These are phyloP conservation scores for Brachypteracias leptosomus DNA, from an alignment of 2,113 vertebrate genomes.

Conservation along the genomic window DNA sequence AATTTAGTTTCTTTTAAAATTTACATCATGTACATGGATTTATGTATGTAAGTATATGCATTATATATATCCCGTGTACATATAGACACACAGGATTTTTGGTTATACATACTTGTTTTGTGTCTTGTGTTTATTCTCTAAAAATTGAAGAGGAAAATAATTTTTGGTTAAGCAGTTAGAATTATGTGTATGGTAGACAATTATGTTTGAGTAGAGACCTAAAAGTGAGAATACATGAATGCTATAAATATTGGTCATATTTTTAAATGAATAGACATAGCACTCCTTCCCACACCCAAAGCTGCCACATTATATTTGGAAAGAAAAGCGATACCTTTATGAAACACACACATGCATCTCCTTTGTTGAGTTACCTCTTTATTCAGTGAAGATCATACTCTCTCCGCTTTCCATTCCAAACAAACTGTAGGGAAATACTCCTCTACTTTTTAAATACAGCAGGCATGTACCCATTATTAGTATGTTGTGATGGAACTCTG, in stretches of 20 bases:
- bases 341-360: not conserved
- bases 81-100: not conserved
- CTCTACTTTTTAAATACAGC: not conserved
- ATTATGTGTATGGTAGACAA: not conserved
- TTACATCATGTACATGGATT: not conserved
- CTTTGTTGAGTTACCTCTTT: not conserved
- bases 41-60: not conserved
- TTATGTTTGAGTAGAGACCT: not conserved
- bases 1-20: not conserved
- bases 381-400: not conserved
- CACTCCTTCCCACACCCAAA: conserved; percentile 44
- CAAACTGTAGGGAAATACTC: not conserved
- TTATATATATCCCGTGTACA: no score
- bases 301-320: conserved; percentile 26
- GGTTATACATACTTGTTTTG: not conserved
- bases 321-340: conserved; percentile 30
- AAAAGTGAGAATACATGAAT: not conserved
- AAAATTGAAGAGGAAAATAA: not conserved
- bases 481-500: not conserved
- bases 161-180: not conserved
- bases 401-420: not conserved
- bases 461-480: not conserved
- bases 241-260: conserved; percentile 32
- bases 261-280: conserved; percentile 20
- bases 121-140: not conserved